Percentiles rank a stretch among this genome's conserved stretches.
These are phyloP conservation scores for Scolopax mira DNA, from an alignment of 2,113 vertebrate species.

Conservation along the genomic window DNA sequence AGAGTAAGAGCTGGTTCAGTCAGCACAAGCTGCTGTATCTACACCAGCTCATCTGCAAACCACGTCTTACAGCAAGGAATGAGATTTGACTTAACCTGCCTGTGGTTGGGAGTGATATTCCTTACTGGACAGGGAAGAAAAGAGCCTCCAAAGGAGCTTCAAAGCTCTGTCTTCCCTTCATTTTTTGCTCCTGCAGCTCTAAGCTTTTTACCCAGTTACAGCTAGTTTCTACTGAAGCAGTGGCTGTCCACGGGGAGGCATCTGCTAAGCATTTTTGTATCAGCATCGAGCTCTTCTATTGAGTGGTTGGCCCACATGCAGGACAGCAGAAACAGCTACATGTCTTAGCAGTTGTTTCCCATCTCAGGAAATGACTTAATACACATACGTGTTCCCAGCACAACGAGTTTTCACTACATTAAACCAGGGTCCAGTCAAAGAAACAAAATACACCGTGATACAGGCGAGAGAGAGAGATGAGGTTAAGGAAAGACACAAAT, in stretches of 20 bases:
- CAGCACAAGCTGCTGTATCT: neutral
- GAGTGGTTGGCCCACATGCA: neutral
- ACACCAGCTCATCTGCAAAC: neutral
- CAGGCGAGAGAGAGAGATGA: neutral
- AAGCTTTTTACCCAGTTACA: neutral
- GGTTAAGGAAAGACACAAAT: neutral
- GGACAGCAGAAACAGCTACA: neutral
- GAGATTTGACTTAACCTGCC: neutral
- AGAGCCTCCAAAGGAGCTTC: neutral
- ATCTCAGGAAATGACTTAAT: neutral
- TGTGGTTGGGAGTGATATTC: neutral
- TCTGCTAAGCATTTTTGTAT: neutral
- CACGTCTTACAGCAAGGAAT: neutral
- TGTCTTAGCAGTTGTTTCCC: neutral
- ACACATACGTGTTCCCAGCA: neutral
- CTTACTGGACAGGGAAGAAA: neutral
- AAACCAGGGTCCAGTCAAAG: neutral
- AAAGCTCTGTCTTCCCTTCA: neutral
- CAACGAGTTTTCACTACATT: fast-evolving
- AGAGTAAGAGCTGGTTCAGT: neutral
- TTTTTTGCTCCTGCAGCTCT: neutral
- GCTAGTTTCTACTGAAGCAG: neutral
- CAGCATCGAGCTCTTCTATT: neutral
- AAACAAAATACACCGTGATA: neutral
- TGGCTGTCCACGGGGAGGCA: neutral